phyloP scores from a whole-genome alignment of 2,888 invertebrate genomes.

The Andrena haemorrhoa region DNA sequence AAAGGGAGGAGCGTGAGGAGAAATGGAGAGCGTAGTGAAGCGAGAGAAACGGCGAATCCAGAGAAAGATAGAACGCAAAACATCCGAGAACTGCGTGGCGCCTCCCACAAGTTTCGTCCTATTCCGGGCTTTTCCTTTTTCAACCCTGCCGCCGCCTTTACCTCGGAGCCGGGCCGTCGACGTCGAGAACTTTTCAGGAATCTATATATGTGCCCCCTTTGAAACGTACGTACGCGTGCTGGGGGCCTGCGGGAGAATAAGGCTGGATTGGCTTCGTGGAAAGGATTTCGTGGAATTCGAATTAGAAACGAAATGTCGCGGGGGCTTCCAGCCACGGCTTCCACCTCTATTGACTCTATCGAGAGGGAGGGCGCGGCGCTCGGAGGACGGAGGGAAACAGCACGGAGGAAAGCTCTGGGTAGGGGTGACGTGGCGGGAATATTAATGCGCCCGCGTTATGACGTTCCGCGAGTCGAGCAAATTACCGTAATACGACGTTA shows the following conservation, averaged over 20 bases:
- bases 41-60: slow-evolving; percentile 34
- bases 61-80: slow-evolving; percentile 68
- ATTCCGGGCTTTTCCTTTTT: slow-evolving; percentile 62
- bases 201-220: slow-evolving; percentile 64
- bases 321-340: slow-evolving; percentile 47
- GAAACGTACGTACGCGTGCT: slow-evolving; percentile 44
- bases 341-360: slow-evolving; percentile 58
- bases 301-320: slow-evolving; percentile 69
- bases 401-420: slow-evolving; percentile 34
- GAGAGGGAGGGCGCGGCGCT: background rate
- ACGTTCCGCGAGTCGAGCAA: slow-evolving; percentile 58
- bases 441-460: slow-evolving; percentile 61
- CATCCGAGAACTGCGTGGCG: slow-evolving; percentile 69
- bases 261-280: slow-evolving; percentile 64
- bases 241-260: slow-evolving; percentile 57
- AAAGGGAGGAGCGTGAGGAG: slow-evolving; percentile 15
- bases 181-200: slow-evolving; percentile 70
- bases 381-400: slow-evolving; percentile 10
- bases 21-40: background rate
- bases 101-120: slow-evolving; percentile 68
- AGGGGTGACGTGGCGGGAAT: slow-evolving; percentile 56
- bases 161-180: slow-evolving; percentile 22
- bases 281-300: slow-evolving; percentile 71
- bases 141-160: slow-evolving; percentile 22
- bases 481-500: slow-evolving; percentile 65